Base-by-base conservation (phyloP, 2,888 invertebrate genomes). In the Nymphalis c-album region DNA sequence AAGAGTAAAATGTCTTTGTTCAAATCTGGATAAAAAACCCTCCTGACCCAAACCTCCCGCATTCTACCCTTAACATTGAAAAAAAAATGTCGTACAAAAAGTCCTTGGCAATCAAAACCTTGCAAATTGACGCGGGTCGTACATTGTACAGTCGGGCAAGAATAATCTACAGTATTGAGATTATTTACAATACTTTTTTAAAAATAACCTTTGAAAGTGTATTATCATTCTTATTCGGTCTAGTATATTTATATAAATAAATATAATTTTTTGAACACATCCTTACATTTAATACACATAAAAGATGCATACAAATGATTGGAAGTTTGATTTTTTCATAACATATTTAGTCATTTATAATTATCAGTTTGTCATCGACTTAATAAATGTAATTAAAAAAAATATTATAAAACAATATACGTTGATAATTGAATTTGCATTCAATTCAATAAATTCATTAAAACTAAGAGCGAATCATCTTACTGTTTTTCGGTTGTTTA, bases 91-190 rank as follows among this genome's bases (percentile, higher is more conserved):
- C 22, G 57, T 46, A 70, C 59, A 68, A 67, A 55, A 73, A 64
- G 70, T 65, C 68, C 71, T 61, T 63, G 67, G 70, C 71, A 71
- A 64, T 73, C 73, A 71, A 70, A 72, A 64, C 64, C 68, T 65
- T 61, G 65, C 67, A 71, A 71, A 70, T 71, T 74, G 74, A 72
- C 70, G 67, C 68, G 64, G 73, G 71, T 69, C 63, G 55, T 59
- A 69, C 64, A 62, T 59, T 61, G 70, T 69, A 71, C 71, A 47
- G 70, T 62, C 64, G 65, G 68, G 20, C 51, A 71, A 58, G 57
- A 68, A 65, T 57, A 31, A 3, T 17, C 20, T 26, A 47, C 13
- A 57, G 35, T 57, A 31, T 47, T 47, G 18, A 35, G 57, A 51
- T 17, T 7, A 35, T 51, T 35, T 20, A 61, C 8, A 51, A 40